Conservation (phyloP, 2,888 invertebrate species). For the Latrodectus hesperus region DNA sequence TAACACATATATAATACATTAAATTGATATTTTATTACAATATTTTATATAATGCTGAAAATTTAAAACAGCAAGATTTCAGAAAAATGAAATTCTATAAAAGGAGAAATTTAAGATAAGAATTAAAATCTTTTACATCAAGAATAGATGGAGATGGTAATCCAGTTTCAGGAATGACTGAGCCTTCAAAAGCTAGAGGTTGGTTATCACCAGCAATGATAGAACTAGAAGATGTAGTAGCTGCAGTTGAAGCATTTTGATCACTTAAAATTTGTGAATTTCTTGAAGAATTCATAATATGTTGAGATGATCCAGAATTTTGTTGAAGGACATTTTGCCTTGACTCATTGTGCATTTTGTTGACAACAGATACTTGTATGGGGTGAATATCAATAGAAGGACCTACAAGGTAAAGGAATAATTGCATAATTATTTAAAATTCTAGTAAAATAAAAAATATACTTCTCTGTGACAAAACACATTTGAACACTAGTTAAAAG, state of each 20-base stretch:
- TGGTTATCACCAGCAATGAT: constrained; percentile 6
- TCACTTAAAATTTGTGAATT: constrained; percentile 46
- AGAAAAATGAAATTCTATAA: no score
- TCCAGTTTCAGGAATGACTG: constrained; percentile 9
- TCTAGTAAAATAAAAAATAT: not conserved
- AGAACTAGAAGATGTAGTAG: not conserved
- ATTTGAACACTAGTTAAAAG: no score
- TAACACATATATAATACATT: no score
- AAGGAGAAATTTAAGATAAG: not conserved
- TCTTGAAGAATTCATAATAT: constrained; percentile 32
- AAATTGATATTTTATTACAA: no score
- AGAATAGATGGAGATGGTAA: constrained; percentile 39
- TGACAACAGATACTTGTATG: constrained; percentile 62
- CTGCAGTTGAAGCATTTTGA: constrained; percentile 21
- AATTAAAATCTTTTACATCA: constrained; percentile 40
- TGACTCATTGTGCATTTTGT: constrained; percentile 45
- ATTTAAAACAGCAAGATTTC: no score
- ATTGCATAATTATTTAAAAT: not conserved
- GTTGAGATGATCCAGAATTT: constrained; percentile 39
- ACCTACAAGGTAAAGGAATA: constrained; percentile 19
- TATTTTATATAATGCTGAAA: no score
- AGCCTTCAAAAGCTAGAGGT: not conserved
- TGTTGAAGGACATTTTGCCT: constrained; percentile 47
- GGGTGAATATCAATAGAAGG: constrained; percentile 53
- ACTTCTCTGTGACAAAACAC: not conserved